Evolutionary conservation across 2,888 invertebrate genomes (phyloP), one percentile per base, ranked within the genome.

Genomic region (Cotesia congregata): DNA sequence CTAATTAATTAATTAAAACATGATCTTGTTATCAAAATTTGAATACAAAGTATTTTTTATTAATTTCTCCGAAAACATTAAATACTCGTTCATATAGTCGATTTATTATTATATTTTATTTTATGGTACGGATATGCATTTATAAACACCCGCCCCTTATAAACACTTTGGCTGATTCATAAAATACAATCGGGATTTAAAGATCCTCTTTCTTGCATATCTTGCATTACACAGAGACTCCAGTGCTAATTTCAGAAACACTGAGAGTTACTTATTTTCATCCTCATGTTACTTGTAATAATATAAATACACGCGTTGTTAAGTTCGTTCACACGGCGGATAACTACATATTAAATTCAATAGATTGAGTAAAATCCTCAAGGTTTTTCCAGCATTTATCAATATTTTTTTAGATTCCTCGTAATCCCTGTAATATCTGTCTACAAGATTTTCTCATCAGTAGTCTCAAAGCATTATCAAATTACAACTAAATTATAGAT

Each of bases 401-500:
- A 30, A 20, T 67, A 38, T 20, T 62, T 62, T 20, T 62, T 39
- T 1, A 67, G 30, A 7, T n/a, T 62, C n/a, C 30, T 30, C 30
- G 30, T 30, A 30, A 30, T 15, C 20, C 15, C 50, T 50, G 4
- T 9, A 6, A 65, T 20, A 65, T 65, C 40, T 40, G 15, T 39
- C 6, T n/a, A 1, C 6, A 12, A 17, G 7, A 17, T 12, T 40
- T 39, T 12, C n/a, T 38, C 3, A 65, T 72, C 59, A 62, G 65
- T 72, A 72, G 65, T 50, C 59, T 50, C 59, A 17, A 64, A 80
- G 79, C 82, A 81, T 80, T 82, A 82, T 83, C 82, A 85, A 86
- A 85, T 85, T 85, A 81, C 85, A 83, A 86, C 17, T 17, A 17
- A 85, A 86, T 86, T 83, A 80, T 83, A 50, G 9, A 50, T 81